These are phyloP conservation scores for Lithophane semibrunnea DNA, from an alignment of 2,888 invertebrate genomes.

Conservation along the genomic window DNA sequence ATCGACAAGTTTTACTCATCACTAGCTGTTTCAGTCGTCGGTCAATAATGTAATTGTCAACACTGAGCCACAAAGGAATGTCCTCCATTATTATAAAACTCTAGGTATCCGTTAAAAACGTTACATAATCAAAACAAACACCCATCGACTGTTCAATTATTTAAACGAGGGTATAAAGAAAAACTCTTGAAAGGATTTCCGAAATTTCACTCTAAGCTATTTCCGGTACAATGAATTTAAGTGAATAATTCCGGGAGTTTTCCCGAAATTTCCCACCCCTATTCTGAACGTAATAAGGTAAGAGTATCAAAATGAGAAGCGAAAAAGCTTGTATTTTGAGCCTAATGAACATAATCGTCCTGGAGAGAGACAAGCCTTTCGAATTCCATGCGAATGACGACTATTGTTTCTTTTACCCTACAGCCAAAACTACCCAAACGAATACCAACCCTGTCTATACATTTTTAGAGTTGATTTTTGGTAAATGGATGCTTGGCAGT, in stretches of 20 bases:
- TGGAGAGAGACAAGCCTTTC: conserved; percentile 57
- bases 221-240: not conserved
- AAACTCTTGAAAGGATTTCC: not conserved
- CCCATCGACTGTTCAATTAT: not conserved
- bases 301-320: conserved; percentile 55
- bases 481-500: rapidly evolving
- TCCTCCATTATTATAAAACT: not conserved
- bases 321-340: conserved; percentile 59
- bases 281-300: conserved; percentile 40
- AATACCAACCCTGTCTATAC: not conserved
- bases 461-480: not conserved
- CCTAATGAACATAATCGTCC: conserved; percentile 60
- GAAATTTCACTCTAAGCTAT: not conserved
- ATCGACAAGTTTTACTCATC: not conserved
- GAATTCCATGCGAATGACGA: conserved; percentile 50
- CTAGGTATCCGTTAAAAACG: too few relatives aligned
- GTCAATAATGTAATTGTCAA: not conserved
- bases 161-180: not conserved
- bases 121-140: not conserved
- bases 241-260: conserved; percentile 12
- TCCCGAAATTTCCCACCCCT: conserved; percentile 33
- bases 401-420: conserved; percentile 26
- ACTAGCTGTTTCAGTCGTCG: not conserved
- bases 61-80: not conserved
- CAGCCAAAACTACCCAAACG: not conserved